Conservation (phyloP, 2,888 invertebrate genomes). For the Cyclophora punctaria region DNA sequence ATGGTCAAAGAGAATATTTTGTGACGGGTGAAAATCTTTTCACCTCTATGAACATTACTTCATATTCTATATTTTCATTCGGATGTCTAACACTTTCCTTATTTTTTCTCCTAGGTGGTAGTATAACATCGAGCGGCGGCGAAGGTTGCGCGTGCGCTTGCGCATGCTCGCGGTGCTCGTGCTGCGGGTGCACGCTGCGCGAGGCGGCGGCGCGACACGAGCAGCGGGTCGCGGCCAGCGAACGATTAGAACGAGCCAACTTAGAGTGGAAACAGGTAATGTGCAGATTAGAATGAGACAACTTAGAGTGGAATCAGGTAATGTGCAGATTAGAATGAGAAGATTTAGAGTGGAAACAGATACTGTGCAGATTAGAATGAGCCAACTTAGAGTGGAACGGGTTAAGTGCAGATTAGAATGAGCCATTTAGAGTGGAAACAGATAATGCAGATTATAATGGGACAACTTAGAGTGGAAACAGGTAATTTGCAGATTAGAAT, state of each 20-base stretch:
- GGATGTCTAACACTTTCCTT: neutral
- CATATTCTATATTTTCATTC: conserved; percentile 1
- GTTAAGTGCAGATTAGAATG: too few species aligned
- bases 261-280: conserved; percentile 85
- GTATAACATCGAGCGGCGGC: conserved; percentile 9
- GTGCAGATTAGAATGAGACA: too few species aligned
- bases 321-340: neutral
- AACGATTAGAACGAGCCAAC: conserved; percentile 84
- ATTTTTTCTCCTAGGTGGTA: conserved; percentile 5
- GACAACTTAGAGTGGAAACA: too few species aligned
- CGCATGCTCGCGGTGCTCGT: conserved; percentile 48
- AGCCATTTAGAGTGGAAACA: too few species aligned
- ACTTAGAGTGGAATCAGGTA: conserved; percentile 87
- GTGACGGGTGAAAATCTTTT: too few species aligned
- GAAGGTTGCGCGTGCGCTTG: conserved; percentile 28
- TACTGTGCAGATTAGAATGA: too few species aligned
- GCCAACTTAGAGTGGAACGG: too few species aligned
- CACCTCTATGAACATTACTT: too few species aligned
- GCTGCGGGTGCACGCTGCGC: conserved; percentile 76
- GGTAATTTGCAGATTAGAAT: too few species aligned
- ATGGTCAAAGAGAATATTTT: too few species aligned
- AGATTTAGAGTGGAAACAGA: too few species aligned
- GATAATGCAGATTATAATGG: too few species aligned
- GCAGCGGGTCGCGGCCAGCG: conserved; percentile 84
- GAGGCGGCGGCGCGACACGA: conserved; percentile 88